Base-by-base conservation (phyloP, 2,113 vertebrate genomes). In the Chrysemys picta region DNA sequence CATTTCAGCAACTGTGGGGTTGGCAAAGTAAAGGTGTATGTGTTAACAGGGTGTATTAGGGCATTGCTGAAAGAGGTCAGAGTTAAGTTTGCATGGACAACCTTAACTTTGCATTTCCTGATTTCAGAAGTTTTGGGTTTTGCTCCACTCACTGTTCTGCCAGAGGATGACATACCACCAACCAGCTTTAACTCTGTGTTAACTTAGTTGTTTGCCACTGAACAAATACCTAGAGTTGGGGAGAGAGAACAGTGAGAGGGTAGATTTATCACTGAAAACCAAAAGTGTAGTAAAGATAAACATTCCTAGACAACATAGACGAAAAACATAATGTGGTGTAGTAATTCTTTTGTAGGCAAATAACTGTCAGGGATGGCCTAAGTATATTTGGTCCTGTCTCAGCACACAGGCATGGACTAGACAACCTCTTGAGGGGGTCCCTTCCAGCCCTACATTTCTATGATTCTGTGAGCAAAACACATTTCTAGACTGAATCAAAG, bases 201-300 rank as follows among this genome's bases (percentile, higher is more conserved):
- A 69, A 21, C 19, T 72, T 38, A 38, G n/a, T 38, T 72, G n/a
- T 72, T 72, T 72, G 65, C 45, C 35, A 11, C 29, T 11, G 8
- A 24, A 80, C 31, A n/a, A 38, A 52, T 53, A 35, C 5, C 52
- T 5, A 35, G 16, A 49, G 29, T 38, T 81, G 80, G 14, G 49
- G 45, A 10, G 62, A 25, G 81, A 5, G 38, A 13, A 9, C n/a
- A n/a, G 5, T 1, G 21, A 49, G 42, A n/a, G 21, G 65, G 10
- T 45, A 80, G 47, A 3, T 56, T 56, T 19, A 22, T 2, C 21
- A 4, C 7, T 24, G 3, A 54, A 81, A 81, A 53, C 17, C 21
- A 49, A 3, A 53, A 52, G 1, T 1, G 21, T 6, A 1, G 1
- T 80, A 50, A 50, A 80, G 2, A 1, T 4, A 1, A 3, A 5